Percentiles rank a stretch among this genome's conserved stretches.
phyloP scores from a whole-genome alignment of 2,113 vertebrate genomes.

The Seriola aureovittata region DNA sequence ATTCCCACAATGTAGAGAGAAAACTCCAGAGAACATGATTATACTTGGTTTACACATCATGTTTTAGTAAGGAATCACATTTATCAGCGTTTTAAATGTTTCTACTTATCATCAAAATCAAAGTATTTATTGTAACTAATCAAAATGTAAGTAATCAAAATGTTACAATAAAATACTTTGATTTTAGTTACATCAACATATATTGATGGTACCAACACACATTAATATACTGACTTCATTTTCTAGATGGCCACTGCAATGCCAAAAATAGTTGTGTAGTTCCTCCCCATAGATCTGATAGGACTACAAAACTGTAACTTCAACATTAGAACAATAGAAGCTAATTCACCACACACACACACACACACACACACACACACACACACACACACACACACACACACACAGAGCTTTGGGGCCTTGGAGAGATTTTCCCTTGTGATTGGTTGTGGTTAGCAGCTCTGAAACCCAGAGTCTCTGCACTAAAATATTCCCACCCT shows the following conservation, averaged over 20 bases:
- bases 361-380: slow-evolving; percentile 22
- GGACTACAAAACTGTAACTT: slow-evolving; percentile 36
- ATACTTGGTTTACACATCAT: no score
- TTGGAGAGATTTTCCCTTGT: slow-evolving; percentile 31
- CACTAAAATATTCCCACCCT: slow-evolving; percentile 53
- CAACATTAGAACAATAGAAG: slow-evolving; percentile 47
- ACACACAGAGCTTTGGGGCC: slow-evolving; percentile 35
- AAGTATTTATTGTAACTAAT: background rate
- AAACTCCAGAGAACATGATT: no score
- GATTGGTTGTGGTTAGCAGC: slow-evolving; percentile 59
- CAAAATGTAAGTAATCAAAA: background rate
- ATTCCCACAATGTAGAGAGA: no score
- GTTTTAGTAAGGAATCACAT: background rate
- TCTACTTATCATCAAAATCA: background rate
- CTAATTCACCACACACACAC: slow-evolving; percentile 10
- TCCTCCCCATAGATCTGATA: slow-evolving; percentile 38
- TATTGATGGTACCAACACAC: background rate
- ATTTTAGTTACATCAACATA: background rate
- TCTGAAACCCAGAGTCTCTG: slow-evolving; percentile 34
- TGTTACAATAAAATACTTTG: no score
- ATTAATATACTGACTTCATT: background rate
- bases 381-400: slow-evolving; percentile 31
- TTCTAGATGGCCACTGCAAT: background rate
- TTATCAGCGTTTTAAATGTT: background rate
- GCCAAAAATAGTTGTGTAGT: slow-evolving; percentile 15